phyloP scores from a whole-genome alignment of 2,113 vertebrate species.

The Brachypteracias leptosomus region DNA sequence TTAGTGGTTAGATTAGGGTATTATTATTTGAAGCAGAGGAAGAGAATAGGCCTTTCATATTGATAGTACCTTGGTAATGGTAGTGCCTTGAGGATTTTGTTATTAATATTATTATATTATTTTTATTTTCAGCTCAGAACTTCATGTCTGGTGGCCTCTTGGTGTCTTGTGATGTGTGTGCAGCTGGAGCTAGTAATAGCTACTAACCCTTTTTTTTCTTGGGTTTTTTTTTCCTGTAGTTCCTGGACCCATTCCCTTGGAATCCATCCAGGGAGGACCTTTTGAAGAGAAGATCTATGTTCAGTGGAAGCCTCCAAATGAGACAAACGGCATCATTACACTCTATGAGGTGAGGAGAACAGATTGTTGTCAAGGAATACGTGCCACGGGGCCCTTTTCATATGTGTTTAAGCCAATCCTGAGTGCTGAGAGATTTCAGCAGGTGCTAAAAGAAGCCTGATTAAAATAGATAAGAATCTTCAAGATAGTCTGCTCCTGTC shows the following conservation, averaged over 20 bases:
- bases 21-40: not conserved
- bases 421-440: slow-evolving; percentile 16
- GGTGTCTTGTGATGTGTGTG: not conserved
- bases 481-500: not conserved
- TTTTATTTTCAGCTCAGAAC: not conserved
- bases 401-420: not conserved
- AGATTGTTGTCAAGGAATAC: slow-evolving; percentile 19
- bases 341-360: slow-evolving; percentile 89
- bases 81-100: not conserved
- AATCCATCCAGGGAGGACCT: slow-evolving; percentile 93
- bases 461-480: slow-evolving; percentile 23
- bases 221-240: slow-evolving; percentile 69
- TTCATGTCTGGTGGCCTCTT: not conserved
- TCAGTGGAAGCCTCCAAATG: slow-evolving; percentile 97
- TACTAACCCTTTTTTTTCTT: not conserved
- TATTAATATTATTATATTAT: not conserved
- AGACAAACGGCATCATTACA: slow-evolving; percentile 97
- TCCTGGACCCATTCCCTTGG: slow-evolving; percentile 89
- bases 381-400: not conserved
- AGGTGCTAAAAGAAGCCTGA: slow-evolving; percentile 16
- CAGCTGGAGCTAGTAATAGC: not conserved
- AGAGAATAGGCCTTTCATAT: not conserved
- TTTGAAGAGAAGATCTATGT: slow-evolving; percentile 99
- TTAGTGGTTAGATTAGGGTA: not conserved
- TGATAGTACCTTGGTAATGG: not conserved